Percentiles rank a stretch among this genome's conserved stretches.
These are phyloP conservation scores for Atherinosoma microstoma DNA, from an alignment of 2,797 vertebrate genomes.

Conservation along the genomic window DNA sequence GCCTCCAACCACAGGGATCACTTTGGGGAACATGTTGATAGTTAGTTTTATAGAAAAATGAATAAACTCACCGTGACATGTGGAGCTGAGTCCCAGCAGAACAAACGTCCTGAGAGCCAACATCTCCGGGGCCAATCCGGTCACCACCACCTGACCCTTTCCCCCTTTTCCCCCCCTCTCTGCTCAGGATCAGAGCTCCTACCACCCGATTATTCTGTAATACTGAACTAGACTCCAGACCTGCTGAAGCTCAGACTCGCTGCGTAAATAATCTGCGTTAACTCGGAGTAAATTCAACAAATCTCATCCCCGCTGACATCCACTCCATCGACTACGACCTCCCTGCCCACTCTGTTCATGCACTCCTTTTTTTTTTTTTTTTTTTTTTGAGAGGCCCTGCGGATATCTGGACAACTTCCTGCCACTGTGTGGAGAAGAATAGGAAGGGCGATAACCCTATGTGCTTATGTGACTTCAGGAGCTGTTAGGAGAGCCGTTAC, in stretches of 20 bases:
- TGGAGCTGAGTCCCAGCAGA: conserved; percentile 71
- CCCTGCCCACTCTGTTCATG: conserved; percentile 62
- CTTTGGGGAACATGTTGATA: fast-evolving
- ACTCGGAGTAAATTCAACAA: conserved; percentile 38
- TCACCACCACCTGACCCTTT: conserved; percentile 5
- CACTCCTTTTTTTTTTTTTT: too few species aligned
- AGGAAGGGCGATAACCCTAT: conserved; percentile 65
- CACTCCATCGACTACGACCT: conserved; percentile 43
- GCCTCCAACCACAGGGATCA: not conserved
- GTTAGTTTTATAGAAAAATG: not conserved
- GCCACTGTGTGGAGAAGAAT: conserved; percentile 86
- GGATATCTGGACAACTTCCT: conserved; percentile 87
- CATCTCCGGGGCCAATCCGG: conserved; percentile 47
- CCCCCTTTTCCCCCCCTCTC: not conserved
- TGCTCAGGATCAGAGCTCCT: conserved; percentile 6
- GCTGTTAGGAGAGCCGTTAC: conserved; percentile 28
- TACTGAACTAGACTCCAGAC: conserved; percentile 10
- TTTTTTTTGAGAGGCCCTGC: conserved; percentile 76
- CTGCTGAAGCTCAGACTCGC: not conserved
- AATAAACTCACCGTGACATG: conserved; percentile 71
- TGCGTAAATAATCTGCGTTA: not conserved
- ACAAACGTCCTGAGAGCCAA: conserved; percentile 59
- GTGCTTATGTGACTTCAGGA: conserved; percentile 35
- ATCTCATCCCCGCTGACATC: conserved; percentile 41
- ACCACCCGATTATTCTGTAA: conserved; percentile 19